Evolutionary conservation across 2,113 vertebrate genomes (phyloP).

Genomic region (Macrotus californicus): DNA sequence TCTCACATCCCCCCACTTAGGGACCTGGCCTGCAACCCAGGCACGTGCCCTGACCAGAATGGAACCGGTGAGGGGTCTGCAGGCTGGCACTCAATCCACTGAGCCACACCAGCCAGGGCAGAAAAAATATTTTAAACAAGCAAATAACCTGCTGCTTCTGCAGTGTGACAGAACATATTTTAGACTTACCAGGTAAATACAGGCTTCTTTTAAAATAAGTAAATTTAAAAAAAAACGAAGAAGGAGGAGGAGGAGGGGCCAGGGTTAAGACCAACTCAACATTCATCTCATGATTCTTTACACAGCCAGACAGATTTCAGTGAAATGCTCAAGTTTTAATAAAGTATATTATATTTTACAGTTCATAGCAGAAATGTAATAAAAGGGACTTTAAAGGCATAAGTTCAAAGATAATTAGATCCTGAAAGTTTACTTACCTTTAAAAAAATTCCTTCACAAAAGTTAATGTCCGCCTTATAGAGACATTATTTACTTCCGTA

Average conservation of each 20-base stretch:
- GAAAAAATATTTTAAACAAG: neutral
- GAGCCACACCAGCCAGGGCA: too few species aligned
- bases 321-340: conserved; percentile 27
- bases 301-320: neutral
- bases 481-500: neutral
- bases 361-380: conserved; percentile 13
- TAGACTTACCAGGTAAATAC: conserved; percentile 10
- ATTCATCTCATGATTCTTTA: neutral
- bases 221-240: neutral
- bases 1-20: too few species aligned
- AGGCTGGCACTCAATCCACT: too few species aligned
- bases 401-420: neutral
- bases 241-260: neutral
- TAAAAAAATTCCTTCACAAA: conserved; percentile 19
- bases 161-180: neutral
- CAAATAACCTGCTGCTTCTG: neutral
- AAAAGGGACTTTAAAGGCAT: neutral
- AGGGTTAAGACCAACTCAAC: neutral
- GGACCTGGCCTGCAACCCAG: too few species aligned
- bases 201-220: neutral
- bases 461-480: neutral
- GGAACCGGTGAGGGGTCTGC: too few species aligned
- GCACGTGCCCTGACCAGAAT: too few species aligned
- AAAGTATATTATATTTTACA: neutral
- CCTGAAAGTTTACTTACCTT: conserved; percentile 16